Evolutionary conservation across 2,113 vertebrate genomes (phyloP).

Genomic region (Varanus salvator): DNA sequence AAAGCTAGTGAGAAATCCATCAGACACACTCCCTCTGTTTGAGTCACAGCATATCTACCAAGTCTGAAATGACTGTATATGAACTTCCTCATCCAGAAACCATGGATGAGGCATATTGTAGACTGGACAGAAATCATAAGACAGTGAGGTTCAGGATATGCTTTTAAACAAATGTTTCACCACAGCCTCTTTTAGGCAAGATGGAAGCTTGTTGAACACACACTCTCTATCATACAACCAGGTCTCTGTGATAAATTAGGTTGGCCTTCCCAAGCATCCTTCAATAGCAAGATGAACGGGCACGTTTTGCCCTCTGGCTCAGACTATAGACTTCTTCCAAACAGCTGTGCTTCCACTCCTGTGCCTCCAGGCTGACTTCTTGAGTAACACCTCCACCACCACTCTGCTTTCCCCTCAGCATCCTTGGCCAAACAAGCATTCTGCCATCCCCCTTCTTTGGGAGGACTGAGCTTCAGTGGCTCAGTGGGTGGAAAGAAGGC

Average conservation of each 20-base stretch:
- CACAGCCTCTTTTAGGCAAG: too few species aligned
- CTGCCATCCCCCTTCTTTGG: neutral
- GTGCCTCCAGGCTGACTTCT: too few species aligned
- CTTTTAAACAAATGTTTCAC: neutral
- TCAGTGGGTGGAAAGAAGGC: neutral
- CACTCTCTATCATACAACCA: too few species aligned
- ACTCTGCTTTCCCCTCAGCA: neutral
- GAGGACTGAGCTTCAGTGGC: neutral
- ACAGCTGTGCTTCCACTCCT: too few species aligned
- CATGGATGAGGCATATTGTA: neutral
- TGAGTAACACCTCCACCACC: too few species aligned
- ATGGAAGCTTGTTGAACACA: too few species aligned
- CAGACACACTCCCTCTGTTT: too few species aligned
- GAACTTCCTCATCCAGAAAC: neutral
- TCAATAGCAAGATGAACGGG: neutral
- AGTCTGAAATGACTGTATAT: too few species aligned
- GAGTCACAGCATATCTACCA: too few species aligned
- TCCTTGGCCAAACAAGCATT: neutral
- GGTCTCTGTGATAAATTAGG: too few species aligned
- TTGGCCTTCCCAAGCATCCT: neutral
- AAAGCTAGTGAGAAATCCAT: too few species aligned
- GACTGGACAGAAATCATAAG: neutral
- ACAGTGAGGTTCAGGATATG: neutral
- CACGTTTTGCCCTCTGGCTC: neutral
- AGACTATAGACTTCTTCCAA: too few species aligned